Evolutionary conservation across 2,888 invertebrate genomes (phyloP), one percentile per base, ranked within the genome.

Genomic region (Anthrax anthrax): DNA sequence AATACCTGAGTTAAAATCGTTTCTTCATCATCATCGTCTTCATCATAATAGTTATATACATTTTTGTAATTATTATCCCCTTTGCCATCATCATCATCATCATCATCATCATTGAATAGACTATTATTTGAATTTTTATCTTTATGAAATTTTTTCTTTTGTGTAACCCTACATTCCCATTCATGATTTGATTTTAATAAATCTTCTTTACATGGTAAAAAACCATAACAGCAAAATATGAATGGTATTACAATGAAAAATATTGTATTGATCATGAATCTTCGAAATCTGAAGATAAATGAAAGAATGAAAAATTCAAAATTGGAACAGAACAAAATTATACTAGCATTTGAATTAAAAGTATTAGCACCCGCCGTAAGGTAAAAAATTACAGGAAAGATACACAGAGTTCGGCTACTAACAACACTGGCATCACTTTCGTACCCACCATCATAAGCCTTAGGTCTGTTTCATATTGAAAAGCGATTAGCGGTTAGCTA

Each of bases 191-290:
- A 47, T 18, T 52, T 46, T 42, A 55, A 47, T 14, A 58, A 48
- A 44, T 62, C 60, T 29, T 60, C 57, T 12, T 57, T 50, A 27
- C 49, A 54, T 2, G 60, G 58, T 13, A 50, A 52, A 44, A 60
- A 62, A 32, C 60, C 60, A 34, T 57, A 57, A 48, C 62, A 62
- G 47, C 58, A 59, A 39, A 51, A 56, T 16, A 57, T 42, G 51
- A 57, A 60, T 17, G 57, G 58, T 39, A 55, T 51, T 4, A 57
- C 51, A 14, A 58, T 38, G 43, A 59, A 63, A 45, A 61, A 58
- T 12, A 60, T 37, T 14, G 48, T 37, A 43, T 62, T 63, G n/a
- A 59, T 50, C 23, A 56, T 51, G 52, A 62, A 61, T 41, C 54
- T 48, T 12, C 56, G 54, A 37, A 44, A 51, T 48, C 53, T 55